A percentile compares a stretch with the other conserved stretches of the same genome.
Conservation (phyloP, 2,113 vertebrate genomes). For the Aphyosemion australe region DNA sequence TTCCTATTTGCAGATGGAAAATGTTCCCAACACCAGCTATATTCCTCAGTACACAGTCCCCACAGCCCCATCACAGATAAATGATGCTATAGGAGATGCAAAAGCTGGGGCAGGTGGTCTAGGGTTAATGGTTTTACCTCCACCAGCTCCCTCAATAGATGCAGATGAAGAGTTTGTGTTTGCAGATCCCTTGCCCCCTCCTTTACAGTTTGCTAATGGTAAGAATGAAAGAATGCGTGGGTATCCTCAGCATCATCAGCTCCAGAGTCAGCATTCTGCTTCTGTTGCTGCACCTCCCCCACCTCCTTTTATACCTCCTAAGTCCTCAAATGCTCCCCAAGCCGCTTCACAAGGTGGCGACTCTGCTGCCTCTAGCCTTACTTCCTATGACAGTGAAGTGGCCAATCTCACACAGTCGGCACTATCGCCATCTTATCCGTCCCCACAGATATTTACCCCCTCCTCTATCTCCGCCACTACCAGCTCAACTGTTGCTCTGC, state of each 20-base stretch:
- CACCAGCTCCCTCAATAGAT: conserved; percentile 89
- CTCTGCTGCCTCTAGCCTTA: conserved; percentile 90
- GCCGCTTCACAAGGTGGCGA: conserved; percentile 81
- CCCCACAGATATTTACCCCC: conserved; percentile 70
- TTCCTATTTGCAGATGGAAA: conserved; percentile 78
- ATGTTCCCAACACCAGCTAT: conserved; percentile 57
- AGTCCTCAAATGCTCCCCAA: conserved; percentile 49
- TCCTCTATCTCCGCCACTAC: conserved; percentile 49
- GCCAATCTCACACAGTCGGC: conserved; percentile 89
- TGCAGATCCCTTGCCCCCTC: conserved; percentile 89
- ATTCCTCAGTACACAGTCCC: conserved; percentile 74
- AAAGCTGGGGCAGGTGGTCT: conserved; percentile 61
- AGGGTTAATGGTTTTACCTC: conserved; percentile 86
- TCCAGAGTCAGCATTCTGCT: conserved; percentile 44
- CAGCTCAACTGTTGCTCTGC: conserved; percentile 40
- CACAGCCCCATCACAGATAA: conserved; percentile 52
- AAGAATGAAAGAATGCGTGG: conserved; percentile 68
- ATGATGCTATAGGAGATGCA: conserved; percentile 39
- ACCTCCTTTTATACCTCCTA: conserved; percentile 52
- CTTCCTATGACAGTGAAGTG: conserved; percentile 93
- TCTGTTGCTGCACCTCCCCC: conserved; percentile 57
- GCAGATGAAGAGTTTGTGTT: conserved; percentile 91
- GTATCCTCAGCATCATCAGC: conserved; percentile 62
- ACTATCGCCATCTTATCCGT: conserved; percentile 75
- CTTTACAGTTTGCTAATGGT: conserved; percentile 91